phyloP scores from a whole-genome alignment of 1,140 invertebrate genomes.

The Andrena cerasifolii region DNA sequence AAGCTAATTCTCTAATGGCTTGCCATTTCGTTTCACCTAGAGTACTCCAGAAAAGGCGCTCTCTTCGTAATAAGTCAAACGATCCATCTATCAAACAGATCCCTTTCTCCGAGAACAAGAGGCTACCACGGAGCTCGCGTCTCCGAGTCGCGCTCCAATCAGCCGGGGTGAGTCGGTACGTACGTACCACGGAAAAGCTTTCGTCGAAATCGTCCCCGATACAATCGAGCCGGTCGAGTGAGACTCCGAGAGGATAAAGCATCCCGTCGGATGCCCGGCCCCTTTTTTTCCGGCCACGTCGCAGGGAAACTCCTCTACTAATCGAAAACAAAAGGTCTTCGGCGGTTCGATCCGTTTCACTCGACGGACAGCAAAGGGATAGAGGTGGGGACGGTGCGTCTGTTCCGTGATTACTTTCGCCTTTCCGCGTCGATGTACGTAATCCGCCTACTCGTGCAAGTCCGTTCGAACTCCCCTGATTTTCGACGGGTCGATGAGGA shows the following conservation, averaged over 20 bases:
- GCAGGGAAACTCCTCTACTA: constrained; percentile 26
- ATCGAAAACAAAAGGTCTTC: constrained; percentile 52
- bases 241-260: constrained; percentile 33
- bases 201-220: constrained; percentile 20
- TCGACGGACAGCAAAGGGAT: constrained; percentile 18
- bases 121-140: background rate
- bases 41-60: too few relatives aligned
- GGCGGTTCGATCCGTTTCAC: constrained; percentile 31
- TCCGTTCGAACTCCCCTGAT: constrained; percentile 57
- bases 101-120: background rate
- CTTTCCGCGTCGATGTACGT: constrained; percentile 61
- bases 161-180: background rate
- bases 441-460: constrained; percentile 67
- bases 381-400: background rate
- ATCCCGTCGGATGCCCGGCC: constrained; percentile 6
- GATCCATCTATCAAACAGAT: background rate
- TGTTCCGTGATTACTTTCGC: constrained; percentile 66
- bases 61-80: constrained; percentile 20
- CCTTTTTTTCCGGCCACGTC: constrained; percentile 4
- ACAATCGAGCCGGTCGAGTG: constrained; percentile 2
- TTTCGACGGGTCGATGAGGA: constrained; percentile 62
- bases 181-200: background rate
- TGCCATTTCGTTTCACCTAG: background rate
- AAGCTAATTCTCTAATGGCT: constrained; percentile 7
- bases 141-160: constrained; percentile 9